Evolutionary conservation across 2,113 vertebrate species (phyloP), one percentile per base, ranked within the genome.

Genomic region (Nymphicus hollandicus): DNA sequence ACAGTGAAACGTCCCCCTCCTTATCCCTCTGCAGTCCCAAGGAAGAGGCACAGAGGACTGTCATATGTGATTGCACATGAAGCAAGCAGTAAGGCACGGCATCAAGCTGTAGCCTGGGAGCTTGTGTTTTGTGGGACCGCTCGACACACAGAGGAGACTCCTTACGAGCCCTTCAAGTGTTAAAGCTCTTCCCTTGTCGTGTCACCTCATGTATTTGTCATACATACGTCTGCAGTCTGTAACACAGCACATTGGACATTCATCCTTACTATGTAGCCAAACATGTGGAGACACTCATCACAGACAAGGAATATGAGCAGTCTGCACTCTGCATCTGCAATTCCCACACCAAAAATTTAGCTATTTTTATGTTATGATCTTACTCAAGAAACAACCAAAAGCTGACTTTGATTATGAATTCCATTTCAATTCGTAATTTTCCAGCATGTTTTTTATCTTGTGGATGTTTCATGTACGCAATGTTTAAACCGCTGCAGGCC

Each of bases 381-480:
- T 66, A 72, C 49, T 43, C 2, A 15, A 97, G 60, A 68, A 94
- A 87, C 24, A 86, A 61, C 14, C 43, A 80, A 79, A 87, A 66
- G 17, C 39, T 78, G 37, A 79, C 81, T 86, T 91, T 85, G 43
- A 94, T 86, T 81, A 93, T 18, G 7, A 84, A 90, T 77, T 91
- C 25, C 56, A 50, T 86, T 91, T 70, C 60, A 91, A 81, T 91
- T 79, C 35, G 33, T 46, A 92, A 83, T 86, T 93, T 79, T 18
- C 43, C 65, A 72, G 55, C 17, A 31, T n/a, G 28, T n/a, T 93
- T 87, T 70, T 93, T 72, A 86, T 76, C 33, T 81, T 64, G 43
- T 2, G 3, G 29, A 63, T 3, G 20, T 86, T 91, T 94, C 23
- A 72, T 33, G 37, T 53, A 76, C 35, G 15, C 84, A 88, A 58